These are phyloP conservation scores for Cynocephalus volans DNA, from an alignment of 2,113 vertebrate species.

Conservation along the genomic window DNA sequence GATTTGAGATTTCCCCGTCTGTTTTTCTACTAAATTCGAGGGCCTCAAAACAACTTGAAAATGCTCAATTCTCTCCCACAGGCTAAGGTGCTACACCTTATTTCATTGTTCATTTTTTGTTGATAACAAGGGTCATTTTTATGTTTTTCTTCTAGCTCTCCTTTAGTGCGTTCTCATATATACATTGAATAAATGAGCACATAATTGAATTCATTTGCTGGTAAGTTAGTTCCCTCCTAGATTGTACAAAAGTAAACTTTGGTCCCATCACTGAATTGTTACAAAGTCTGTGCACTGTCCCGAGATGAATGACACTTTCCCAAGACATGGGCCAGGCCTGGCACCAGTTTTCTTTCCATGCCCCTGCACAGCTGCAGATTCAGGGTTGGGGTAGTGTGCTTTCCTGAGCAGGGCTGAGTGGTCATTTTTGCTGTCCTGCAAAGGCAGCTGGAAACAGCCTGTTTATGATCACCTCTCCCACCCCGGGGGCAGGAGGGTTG, in stretches of 20 bases:
- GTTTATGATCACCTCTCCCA: constrained; percentile 65
- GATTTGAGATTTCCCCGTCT: not conserved
- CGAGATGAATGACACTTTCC: not conserved
- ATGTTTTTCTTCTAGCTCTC: not conserved
- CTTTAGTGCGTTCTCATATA: not conserved
- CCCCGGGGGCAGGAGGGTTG: not conserved
- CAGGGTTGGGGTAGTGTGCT: not conserved
- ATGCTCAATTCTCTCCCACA: not conserved
- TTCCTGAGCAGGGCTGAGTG: constrained; percentile 48
- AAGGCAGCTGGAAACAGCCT: constrained; percentile 66
- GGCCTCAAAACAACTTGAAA: not conserved
- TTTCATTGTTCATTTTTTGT: not conserved
- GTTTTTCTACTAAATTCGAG: not conserved
- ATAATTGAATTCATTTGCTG: not conserved
- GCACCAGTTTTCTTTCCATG: not conserved
- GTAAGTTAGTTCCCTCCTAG: not conserved
- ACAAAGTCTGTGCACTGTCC: not conserved
- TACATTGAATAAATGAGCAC: not conserved
- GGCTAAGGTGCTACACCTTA: no score
- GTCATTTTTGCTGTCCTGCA: not conserved
- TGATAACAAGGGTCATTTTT: not conserved
- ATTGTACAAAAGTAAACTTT: not conserved
- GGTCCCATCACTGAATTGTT: not conserved
- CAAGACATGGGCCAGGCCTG: not conserved
- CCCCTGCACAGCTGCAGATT: not conserved